A percentile compares a stretch with the other conserved stretches of the same genome.
Conservation (phyloP, 2,888 invertebrate species). For the Alloscopus bannaensis region DNA sequence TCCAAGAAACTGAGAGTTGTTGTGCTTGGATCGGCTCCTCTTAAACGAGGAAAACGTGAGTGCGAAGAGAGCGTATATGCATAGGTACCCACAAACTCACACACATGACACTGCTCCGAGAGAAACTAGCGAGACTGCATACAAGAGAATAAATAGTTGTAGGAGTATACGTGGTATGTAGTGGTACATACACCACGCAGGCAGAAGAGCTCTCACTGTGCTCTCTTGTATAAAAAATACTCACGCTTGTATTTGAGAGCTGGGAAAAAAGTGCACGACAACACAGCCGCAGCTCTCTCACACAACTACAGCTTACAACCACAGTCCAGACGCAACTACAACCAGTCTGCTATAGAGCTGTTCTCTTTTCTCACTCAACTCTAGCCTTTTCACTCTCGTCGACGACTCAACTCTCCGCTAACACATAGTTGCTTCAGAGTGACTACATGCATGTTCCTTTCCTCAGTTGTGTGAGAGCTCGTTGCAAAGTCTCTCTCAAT, state of each 20-base stretch:
- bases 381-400: slow-evolving; percentile 22
- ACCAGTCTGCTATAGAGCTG: neutral
- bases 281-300: slow-evolving; percentile 13
- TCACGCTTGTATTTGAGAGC: no score
- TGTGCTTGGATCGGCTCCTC: slow-evolving; percentile 26
- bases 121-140: neutral
- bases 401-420: no score
- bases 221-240: no score
- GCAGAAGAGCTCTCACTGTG: slow-evolving; percentile 30
- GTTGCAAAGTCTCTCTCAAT: no score
- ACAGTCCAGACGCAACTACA: slow-evolving; percentile 27
- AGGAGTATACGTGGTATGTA: neutral
- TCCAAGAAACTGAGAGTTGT: slow-evolving; percentile 61
- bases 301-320: slow-evolving; percentile 16
- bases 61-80: neutral
- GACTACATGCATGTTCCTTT: no score
- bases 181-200: neutral
- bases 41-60: slow-evolving; percentile 19
- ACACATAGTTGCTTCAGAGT: neutral
- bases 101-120: neutral
- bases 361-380: slow-evolving; percentile 30
- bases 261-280: slow-evolving; percentile 37
- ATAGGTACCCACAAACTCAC: neutral
- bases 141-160: neutral
- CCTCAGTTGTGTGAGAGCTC: no score